A percentile compares a stretch with the other conserved stretches of the same genome.
These are phyloP conservation scores for Leptopilina drosophilae DNA, from an alignment of 2,888 invertebrate species.

Conservation along the genomic window DNA sequence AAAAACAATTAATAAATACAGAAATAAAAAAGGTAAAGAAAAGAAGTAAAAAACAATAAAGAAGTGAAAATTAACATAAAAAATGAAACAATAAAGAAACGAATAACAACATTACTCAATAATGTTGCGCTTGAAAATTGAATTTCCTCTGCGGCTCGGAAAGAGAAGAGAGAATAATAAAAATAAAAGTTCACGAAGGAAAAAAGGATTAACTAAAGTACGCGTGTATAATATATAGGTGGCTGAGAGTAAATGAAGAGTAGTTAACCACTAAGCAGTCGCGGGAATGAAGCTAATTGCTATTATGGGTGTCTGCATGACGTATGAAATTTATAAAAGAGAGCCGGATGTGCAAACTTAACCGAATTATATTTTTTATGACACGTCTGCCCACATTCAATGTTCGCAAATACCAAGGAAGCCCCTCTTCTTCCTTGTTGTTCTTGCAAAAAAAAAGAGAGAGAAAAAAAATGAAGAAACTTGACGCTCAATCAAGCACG, in stretches of 20 bases:
- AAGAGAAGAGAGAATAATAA: not conserved
- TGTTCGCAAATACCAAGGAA: slow-evolving; percentile 37
- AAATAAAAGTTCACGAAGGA: not conserved
- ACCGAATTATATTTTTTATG: slow-evolving; percentile 52
- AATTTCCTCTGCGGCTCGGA: not conserved
- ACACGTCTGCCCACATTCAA: slow-evolving; percentile 29
- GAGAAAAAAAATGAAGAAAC: not conserved
- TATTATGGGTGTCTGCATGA: slow-evolving; percentile 22
- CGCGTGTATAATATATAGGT: not conserved
- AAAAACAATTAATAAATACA: too few relatives aligned
- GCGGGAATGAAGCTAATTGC: slow-evolving; percentile 25
- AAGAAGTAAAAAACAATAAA: too few relatives aligned
- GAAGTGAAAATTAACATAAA: too few relatives aligned
- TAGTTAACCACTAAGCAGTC: slow-evolving; percentile 20
- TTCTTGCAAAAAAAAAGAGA: not conserved
- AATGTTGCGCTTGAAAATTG: not conserved
- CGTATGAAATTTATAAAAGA: slow-evolving; percentile 5
- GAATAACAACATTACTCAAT: too few relatives aligned
- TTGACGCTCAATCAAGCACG: slow-evolving; percentile 14
- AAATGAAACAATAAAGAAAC: too few relatives aligned
- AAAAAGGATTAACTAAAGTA: not conserved
- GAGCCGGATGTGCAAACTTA: slow-evolving; percentile 60
- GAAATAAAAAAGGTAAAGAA: too few relatives aligned
- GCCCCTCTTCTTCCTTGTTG: slow-evolving; percentile 30
- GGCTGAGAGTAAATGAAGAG: slow-evolving; percentile 16